phyloP scores from a whole-genome alignment of 23 tunicate genomes.

The Ascidia mentula region DNA sequence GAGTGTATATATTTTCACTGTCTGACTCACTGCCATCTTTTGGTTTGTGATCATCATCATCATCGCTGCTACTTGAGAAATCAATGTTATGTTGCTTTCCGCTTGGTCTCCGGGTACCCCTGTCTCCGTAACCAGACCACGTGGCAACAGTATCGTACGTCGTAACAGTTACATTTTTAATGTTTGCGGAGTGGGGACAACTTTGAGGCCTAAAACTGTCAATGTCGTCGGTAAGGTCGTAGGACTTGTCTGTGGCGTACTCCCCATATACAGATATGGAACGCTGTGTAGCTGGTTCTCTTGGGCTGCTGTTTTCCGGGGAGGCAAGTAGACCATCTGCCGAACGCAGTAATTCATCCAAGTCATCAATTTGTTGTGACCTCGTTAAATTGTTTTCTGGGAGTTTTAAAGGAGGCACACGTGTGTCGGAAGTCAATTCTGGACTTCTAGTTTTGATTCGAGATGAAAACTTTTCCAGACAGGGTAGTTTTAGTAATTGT shows the following conservation, averaged over 20 bases:
- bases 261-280: constrained; percentile 41
- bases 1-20: neutral
- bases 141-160: constrained; percentile 67
- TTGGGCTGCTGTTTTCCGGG: neutral
- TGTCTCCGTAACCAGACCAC: constrained; percentile 85
- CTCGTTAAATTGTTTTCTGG: neutral
- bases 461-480: constrained; percentile 19
- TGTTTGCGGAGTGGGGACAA: constrained; percentile 74
- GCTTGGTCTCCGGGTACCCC: constrained; percentile 53
- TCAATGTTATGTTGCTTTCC: constrained; percentile 9
- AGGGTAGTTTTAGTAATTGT: constrained; percentile 27
- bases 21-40: neutral
- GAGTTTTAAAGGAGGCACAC: neutral
- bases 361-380: neutral
- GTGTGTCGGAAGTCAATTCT: neutral
- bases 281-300: neutral
- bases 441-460: constrained; percentile 27
- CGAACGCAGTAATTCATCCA: constrained; percentile 7
- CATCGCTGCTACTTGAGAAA: constrained; percentile 54
- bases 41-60: neutral
- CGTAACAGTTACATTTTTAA: constrained; percentile 21
- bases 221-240: constrained; percentile 23
- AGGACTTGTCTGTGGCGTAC: neutral
- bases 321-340: constrained; percentile 32
- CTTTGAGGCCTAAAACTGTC: constrained; percentile 75